phyloP scores from a whole-genome alignment of 2,888 invertebrate species.

The Microdon myrmicae region DNA sequence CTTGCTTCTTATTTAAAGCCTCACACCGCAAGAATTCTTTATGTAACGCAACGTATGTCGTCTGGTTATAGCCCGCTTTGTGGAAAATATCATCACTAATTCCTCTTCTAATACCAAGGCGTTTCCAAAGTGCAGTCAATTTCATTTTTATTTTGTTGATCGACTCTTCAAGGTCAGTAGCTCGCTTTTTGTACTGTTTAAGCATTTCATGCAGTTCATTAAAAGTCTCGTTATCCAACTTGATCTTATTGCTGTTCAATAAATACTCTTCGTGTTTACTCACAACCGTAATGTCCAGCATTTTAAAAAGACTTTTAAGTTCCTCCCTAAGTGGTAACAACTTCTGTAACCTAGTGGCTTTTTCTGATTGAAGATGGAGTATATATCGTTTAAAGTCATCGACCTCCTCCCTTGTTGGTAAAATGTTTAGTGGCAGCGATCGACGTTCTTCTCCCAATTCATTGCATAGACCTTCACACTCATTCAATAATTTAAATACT shows the following conservation, averaged over 20 bases:
- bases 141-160: conserved; percentile 73
- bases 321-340: conserved; percentile 62
- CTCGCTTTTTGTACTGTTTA: conserved; percentile 70
- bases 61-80: conserved; percentile 57
- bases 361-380: conserved; percentile 72
- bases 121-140: conserved; percentile 77
- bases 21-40: conserved; percentile 82
- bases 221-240: conserved; percentile 73
- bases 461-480: conserved; percentile 63
- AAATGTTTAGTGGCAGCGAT: conserved; percentile 60
- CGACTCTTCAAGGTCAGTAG: conserved; percentile 70
- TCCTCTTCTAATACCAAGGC: conserved; percentile 75
- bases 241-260: conserved; percentile 68
- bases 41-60: conserved; percentile 63
- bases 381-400: conserved; percentile 71
- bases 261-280: conserved; percentile 60
- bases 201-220: conserved; percentile 71
- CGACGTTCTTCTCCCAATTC: conserved; percentile 59
- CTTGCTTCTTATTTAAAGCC: conserved; percentile 78
- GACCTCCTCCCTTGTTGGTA: conserved; percentile 74
- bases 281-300: conserved; percentile 60
- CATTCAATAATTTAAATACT: conserved; percentile 67
- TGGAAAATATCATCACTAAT: conserved; percentile 73
- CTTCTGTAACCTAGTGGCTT: conserved; percentile 68
- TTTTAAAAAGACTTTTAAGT: conserved; percentile 61